Base-by-base conservation (phyloP, 1,140 invertebrate genomes). In the Berghia stephanieae region DNA sequence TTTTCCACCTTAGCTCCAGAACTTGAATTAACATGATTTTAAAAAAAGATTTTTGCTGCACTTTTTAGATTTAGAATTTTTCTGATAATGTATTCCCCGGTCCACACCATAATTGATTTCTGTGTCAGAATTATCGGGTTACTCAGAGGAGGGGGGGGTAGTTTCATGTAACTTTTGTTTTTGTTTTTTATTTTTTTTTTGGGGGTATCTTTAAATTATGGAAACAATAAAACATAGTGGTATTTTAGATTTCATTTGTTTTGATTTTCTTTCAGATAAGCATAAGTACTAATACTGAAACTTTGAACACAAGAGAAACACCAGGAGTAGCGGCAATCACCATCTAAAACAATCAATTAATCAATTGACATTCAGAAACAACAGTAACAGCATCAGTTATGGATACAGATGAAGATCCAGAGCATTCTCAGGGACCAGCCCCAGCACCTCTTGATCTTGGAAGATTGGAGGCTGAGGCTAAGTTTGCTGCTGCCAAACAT, bases 401-500 rank as follows among this genome's bases (percentile, higher is more conserved):
- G 43, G 74, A 76, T 40, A 67, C 68, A 38, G 79, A 81, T 18
- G 69, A 77, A 43, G 72, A 68, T 13, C 77, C 77, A 27, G 77
- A 81, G 16, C 49, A 70, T 49, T 55, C 71, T 13, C 81, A 80
- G 31, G 81, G 81, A 0, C 81, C 78, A 21, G 81, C 85, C 36
- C 85, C 85, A 52, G 85, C 86, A 46, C 86, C 86, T 0, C 63
- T 88, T 34, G 88, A 89, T 78, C 80, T 89, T 21, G 87, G 84
- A 40, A 67, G 82, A 27, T 80, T 88, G 77, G 96, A 98, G 88
- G 92, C 92, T 66, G 94, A 96, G 85, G 95, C 96, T 0, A 95
- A 94, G 85, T 91, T 92, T 43, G 93, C 93, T 42, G 97, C 96
- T 0, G 92, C 94, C 40, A 95, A 96, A 88, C 95, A 97, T 90